These are phyloP conservation scores for mouse (Mus musculus) DNA, from an alignment of 2,113 vertebrate species.

Conservation along the genomic window DNA sequence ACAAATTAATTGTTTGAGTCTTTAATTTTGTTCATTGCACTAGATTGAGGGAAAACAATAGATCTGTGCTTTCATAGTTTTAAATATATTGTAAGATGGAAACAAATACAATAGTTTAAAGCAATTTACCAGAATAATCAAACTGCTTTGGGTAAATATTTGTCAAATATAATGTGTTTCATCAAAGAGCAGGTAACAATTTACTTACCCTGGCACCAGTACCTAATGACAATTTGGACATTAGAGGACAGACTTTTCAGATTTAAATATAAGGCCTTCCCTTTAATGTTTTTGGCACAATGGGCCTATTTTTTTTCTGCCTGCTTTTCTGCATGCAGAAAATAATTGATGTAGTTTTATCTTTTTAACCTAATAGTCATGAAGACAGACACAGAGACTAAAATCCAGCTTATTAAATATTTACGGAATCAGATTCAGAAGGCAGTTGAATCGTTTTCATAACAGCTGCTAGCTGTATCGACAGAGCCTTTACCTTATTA, in stretches of 20 bases:
- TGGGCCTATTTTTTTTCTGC: background rate
- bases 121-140: slow-evolving; percentile 53
- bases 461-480: slow-evolving; percentile 67
- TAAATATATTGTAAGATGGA: slow-evolving; percentile 5
- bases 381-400: slow-evolving; percentile 58
- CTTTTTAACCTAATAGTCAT: slow-evolving; percentile 66
- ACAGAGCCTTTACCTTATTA: slow-evolving; percentile 75
- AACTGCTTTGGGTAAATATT: slow-evolving; percentile 39
- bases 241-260: slow-evolving; percentile 43
- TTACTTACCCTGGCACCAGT: background rate
- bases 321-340: slow-evolving; percentile 32
- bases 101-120: slow-evolving; percentile 35
- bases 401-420: slow-evolving; percentile 79
- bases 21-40: slow-evolving; percentile 45
- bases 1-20: background rate
- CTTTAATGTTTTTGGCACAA: slow-evolving; percentile 64
- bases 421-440: slow-evolving; percentile 77
- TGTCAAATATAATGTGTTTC: slow-evolving; percentile 64
- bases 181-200: slow-evolving; percentile 30
- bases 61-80: slow-evolving; percentile 2
- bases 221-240: slow-evolving; percentile 32
- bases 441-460: slow-evolving; percentile 50
- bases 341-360: slow-evolving; percentile 62
- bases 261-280: slow-evolving; percentile 4
- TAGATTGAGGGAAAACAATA: background rate